A percentile compares a stretch with the other conserved stretches of the same genome.
Conservation (phyloP, 64 coral and sea anemone genomes). For the Catalaphyllia jardinei region DNA sequence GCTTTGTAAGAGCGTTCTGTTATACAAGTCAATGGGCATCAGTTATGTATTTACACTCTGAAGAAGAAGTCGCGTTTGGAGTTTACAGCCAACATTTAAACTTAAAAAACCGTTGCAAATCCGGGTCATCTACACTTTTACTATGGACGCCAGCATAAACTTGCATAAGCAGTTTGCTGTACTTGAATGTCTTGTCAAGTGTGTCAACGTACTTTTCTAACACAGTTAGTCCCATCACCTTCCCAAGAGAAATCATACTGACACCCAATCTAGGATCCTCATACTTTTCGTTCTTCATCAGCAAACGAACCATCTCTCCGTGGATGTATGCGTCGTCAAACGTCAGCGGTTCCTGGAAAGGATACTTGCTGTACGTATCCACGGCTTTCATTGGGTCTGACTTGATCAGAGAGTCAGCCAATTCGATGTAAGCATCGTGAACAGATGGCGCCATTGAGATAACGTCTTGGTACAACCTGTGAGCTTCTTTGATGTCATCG, state of each 20-base stretch:
- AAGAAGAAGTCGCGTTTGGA: no score
- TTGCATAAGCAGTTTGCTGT: conserved; percentile 88
- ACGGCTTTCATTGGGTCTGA: conserved; percentile 90
- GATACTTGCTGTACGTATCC: conserved; percentile 81
- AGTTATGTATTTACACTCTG: no score
- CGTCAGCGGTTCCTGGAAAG: conserved; percentile 64
- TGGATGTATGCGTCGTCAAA: conserved; percentile 98
- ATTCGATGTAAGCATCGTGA: conserved; percentile 97
- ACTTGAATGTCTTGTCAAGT: conserved; percentile 94
- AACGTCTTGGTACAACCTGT: conserved; percentile 79
- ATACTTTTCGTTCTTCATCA: conserved; percentile 93
- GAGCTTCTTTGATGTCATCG: conserved; percentile 51
- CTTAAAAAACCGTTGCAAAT: conserved; percentile 97
- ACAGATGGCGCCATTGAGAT: conserved; percentile 89
- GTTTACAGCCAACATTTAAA: conserved; percentile 95
- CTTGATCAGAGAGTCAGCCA: conserved; percentile 86
- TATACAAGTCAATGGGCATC: no score
- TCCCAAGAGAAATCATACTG: conserved; percentile 89
- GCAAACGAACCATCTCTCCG: conserved; percentile 89
- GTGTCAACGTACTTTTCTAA: conserved; percentile 95
- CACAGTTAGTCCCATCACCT: conserved; percentile 94
- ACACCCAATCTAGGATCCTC: conserved; percentile 77
- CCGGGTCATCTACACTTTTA: conserved; percentile 84
- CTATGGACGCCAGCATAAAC: conserved; percentile 92
- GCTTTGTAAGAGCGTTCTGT: no score